A percentile compares a stretch with the other conserved stretches of the same genome.
Evolutionary conservation across 1,140 invertebrate species (phyloP).

Genomic region (Onthophagus taurus): DNA sequence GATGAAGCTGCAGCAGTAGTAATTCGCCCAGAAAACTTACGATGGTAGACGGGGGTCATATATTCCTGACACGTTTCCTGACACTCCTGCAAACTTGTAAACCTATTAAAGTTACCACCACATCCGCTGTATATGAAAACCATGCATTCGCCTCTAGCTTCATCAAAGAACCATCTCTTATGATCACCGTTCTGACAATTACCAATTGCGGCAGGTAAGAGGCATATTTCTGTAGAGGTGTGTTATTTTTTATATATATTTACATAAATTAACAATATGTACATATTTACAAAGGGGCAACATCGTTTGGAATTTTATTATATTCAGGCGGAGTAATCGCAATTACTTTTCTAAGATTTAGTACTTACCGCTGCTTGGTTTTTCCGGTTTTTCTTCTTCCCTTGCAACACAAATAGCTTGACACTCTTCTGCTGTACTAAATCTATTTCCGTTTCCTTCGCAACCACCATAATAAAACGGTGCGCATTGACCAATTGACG

Average conservation of each 20-base stretch:
- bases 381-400: constrained; percentile 24
- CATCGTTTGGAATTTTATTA: background rate
- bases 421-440: constrained; percentile 60
- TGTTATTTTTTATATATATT: background rate
- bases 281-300: too few species aligned
- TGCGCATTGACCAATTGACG: constrained; percentile 44
- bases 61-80: constrained; percentile 47
- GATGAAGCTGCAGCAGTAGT: background rate
- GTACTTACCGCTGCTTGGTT: constrained; percentile 23
- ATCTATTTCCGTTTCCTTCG: constrained; percentile 77
- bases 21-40: constrained; percentile 33
- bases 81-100: constrained; percentile 62
- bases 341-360: background rate
- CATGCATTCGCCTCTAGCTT: constrained; percentile 56
- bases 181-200: constrained; percentile 53
- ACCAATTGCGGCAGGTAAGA: constrained; percentile 55
- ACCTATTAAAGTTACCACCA: constrained; percentile 70
- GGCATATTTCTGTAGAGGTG: constrained; percentile 47
- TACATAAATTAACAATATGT: too few species aligned
- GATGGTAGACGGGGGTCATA: constrained; percentile 32
- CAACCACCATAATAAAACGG: constrained; percentile 78
- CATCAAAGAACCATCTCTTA: constrained; percentile 75
- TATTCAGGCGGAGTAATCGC: too few species aligned
- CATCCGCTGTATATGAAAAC: constrained; percentile 73
- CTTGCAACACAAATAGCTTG: constrained; percentile 51